Base-by-base conservation (phyloP, 2,888 invertebrate species). In the Drosophila rellima region DNA sequence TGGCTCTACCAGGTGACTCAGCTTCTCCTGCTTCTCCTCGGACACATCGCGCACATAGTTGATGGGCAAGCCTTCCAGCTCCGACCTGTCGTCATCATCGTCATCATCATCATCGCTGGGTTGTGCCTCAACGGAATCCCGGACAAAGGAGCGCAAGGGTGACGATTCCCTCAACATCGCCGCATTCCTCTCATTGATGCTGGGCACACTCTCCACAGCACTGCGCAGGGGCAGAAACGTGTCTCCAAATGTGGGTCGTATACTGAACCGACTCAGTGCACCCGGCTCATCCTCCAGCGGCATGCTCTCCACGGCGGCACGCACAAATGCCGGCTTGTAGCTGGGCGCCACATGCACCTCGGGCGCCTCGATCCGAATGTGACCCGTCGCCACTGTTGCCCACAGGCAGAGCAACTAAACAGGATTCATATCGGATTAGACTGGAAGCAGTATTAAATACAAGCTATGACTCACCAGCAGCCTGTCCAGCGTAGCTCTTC, bases 161-260 rank as follows among this genome's bases (percentile, higher is more conserved):
- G 80, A 75, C 2, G 82, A 67, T 20, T 85, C 81, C 1, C 73
- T 67, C 10, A 90, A 55, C 33, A 82, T 70, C 0, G 77, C 75
- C 2, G 76, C 56, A 11, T 66, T 79, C 8, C 70, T 66, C n/a
- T 80, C 52, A 72, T 73, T 83, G 3, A 91, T 71, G 13, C 87
- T 83, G 8, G 96, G 96, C 63, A 95, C 93, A 84, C 94, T 95
- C 92, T 97, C 97, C 2, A 97, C 96, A 1, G 97, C 96, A 50
- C 95, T 94, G 66, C 97, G 94, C 65, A 97, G 93, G 0, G 97
- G 97, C 52, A 95, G 89, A 66, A 92, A 92, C 2, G 88, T 69
- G 5, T 92, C 91, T 0, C 92, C 92, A 64, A 91, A 92, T 2
- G 85, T 80, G 15, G 91, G 87, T 5, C 85, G 83, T 13, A 88